Evolutionary conservation across 2,797 vertebrate genomes (phyloP), one percentile per base, ranked within the genome.

Genomic region (Halcyon chelicuti): DNA sequence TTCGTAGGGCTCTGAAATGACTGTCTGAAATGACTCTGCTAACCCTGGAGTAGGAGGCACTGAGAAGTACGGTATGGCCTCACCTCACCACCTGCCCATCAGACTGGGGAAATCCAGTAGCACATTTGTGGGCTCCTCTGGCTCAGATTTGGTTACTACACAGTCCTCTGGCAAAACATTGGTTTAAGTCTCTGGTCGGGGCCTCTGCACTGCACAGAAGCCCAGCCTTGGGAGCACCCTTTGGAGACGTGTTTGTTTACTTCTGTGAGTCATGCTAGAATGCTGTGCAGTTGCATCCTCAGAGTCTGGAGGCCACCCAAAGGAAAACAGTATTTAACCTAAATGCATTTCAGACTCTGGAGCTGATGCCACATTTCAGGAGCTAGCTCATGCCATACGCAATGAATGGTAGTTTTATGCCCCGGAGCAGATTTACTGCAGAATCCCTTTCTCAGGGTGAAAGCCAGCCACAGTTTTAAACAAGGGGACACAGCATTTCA

Each of bases 401-500:
- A 71, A 71, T 13, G 16, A 78, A 47, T 10, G 15, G 54, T 0
- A 1, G 68, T 63, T 86, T 92, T 90, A 55, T 75, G 54, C 11
- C 65, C 70, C 10, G 7, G 62, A 31, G 44, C 39, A 83, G 49
- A 66, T 90, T 74, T 86, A 78, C 62, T 40, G 25, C 51, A 58
- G 17, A 40, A 86, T 78, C 66, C 35, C 37, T 75, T 80, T 93
- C 52, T 88, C 35, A 28, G 81, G 26, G 39, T 71, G 65, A 80
- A 71, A 92, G 65, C 16, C 15, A 78, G 51, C 23, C 10, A 31
- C 25, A 31, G 33, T 58, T 86, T 92, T 51, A 86, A 86, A 60
- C 60, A 75, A 86, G 21, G 26, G 12, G n/a, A 85, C 33, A 71
- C 42, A 75, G 61, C 39, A 89, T 91, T 89, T 89, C 84, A 86